Evolutionary conservation across 2,888 invertebrate species (phyloP), one percentile per base, ranked within the genome.

Genomic region (Stictocephala bisonia): DNA sequence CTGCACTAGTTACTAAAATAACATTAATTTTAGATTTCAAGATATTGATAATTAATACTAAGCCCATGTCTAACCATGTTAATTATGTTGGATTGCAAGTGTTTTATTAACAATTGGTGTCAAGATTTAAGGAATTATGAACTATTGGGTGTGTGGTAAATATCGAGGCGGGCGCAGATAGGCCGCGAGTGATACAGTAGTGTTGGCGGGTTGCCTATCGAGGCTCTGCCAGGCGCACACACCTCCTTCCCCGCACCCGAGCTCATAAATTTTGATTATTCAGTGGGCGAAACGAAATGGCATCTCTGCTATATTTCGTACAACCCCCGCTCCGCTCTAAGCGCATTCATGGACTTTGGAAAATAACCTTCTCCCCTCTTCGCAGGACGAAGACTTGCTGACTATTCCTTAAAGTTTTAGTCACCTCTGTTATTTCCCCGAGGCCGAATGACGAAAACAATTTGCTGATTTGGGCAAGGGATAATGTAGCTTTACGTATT

Each of bases 221-320:
- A 35, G 48, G 18, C 67, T 53, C 18, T 51, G 26, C n/a, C 72
- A 67, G 66, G 56, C 51, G 69, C 31, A 58, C 70, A 31, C 71
- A 44, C 41, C 56, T 67, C 67, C 41, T 72, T 73, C 74, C 72
- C 73, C 73, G 76, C 76, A 75, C 72, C 73, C 73, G 76, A 76
- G 76, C 78, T 78, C 79, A 78, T 79, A 79, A 79, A 79, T 79
- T 79, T 77, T 78, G 79, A 78, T 79, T 79, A 78, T 79, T 78
- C 78, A 79, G 78, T 76, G 76, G 77, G 75, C 71, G 77, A 73
- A 75, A 76, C 75, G 73, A 76, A 76, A 76, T 73, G 76, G 76
- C 76, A 76, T 76, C 73, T 75, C 68, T 71, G 74, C 75, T 60
- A 75, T 67, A 72, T 76, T 60, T 76, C 67, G 53, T n/a, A n/a